Evolutionary conservation across 92 coral and sea anemone species (phyloP), one percentile per base, ranked within the genome.

Genomic region (Porites cylindrica): DNA sequence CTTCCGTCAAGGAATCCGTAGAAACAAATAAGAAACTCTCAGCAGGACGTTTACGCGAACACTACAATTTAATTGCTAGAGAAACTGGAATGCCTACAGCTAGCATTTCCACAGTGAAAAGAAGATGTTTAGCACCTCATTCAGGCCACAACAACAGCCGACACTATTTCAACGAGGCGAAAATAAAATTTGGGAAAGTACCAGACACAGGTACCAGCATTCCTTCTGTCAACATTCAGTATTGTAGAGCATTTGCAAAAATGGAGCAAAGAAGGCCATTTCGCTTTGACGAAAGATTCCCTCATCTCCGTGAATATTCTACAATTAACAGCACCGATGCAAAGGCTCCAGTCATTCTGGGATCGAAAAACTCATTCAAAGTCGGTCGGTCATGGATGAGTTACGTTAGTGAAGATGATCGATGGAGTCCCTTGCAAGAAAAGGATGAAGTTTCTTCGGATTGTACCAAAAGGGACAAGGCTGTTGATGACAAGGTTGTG

Each of bases 311-410:
- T 11, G 74, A 79, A 10, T 89, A 83, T 74, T 77, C 86, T 17
- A 64, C 67, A 4, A 78, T 89, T 11, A 89, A 77, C 63, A 88
- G 88, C 78, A 77, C 92, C 2, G 92, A 88, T 24, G 77, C 80
- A 50, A 88, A 89, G 86, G 73, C 82, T 60, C 92, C 92, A 12
- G 86, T 84, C 1, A 76, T 77, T 71, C 82, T 89, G 29, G 92
- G 92, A 18, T 83, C 86, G 16, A 89, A 89, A 26, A 79, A 84
- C 78, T 84, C 92, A 26, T 89, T 89, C 68, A 72, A 80, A 58
- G 70, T 21, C 0, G 61, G 75, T 17, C 76, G 72, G 10, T 64
- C 70, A 50, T 89, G 89, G 92, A 23, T 86, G 66, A 86, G 82
- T 66, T 89, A 51, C 88, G 67, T 82, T 7, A 78, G 59, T 47